These are phyloP conservation scores for Hirundichthys speculiger DNA, from an alignment of 2,113 vertebrate genomes.

Conservation along the genomic window DNA sequence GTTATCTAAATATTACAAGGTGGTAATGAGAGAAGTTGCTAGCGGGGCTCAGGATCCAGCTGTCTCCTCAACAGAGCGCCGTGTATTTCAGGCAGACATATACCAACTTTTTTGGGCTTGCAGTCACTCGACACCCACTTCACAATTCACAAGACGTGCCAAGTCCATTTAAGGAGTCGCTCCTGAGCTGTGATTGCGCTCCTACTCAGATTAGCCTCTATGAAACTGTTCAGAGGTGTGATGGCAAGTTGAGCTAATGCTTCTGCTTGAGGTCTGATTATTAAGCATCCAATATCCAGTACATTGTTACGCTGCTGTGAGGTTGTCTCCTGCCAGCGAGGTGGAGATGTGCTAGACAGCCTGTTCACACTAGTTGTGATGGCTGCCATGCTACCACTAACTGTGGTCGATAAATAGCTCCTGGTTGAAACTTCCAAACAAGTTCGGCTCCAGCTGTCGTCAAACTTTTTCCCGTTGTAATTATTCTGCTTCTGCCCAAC, in stretches of 20 bases:
- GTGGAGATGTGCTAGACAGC: conserved; percentile 35
- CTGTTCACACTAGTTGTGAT: conserved; percentile 29
- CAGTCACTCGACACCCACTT: conserved; percentile 16
- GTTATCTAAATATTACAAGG: conserved; percentile 4
- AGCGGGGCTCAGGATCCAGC: conserved; percentile 16
- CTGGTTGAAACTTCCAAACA: conserved; percentile 32
- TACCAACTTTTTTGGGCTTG: conserved; percentile 13
- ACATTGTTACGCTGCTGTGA: conserved; percentile 36
- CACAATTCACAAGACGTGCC: conserved; percentile 27
- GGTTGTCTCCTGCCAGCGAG: conserved; percentile 30
- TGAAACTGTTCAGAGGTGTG: conserved; percentile 49
- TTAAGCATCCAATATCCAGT: conserved; percentile 18
- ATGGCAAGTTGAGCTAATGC: conserved; percentile 59
- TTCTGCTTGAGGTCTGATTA: conserved; percentile 49
- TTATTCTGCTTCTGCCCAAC: not conserved
- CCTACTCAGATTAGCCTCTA: conserved; percentile 42
- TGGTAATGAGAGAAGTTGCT: conserved; percentile 32
- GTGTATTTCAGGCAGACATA: conserved; percentile 22
- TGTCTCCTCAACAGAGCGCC: conserved; percentile 21
- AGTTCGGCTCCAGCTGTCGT: conserved; percentile 6
- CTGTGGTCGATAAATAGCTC: conserved; percentile 35
- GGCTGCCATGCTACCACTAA: conserved; percentile 37
- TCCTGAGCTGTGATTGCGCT: conserved; percentile 14
- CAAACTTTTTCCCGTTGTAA: not conserved
- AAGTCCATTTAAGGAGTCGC: conserved; percentile 31